Percentiles rank a stretch among this genome's conserved stretches.
Evolutionary conservation across 2,113 vertebrate species (phyloP).

Genomic region (Sitta europaea): DNA sequence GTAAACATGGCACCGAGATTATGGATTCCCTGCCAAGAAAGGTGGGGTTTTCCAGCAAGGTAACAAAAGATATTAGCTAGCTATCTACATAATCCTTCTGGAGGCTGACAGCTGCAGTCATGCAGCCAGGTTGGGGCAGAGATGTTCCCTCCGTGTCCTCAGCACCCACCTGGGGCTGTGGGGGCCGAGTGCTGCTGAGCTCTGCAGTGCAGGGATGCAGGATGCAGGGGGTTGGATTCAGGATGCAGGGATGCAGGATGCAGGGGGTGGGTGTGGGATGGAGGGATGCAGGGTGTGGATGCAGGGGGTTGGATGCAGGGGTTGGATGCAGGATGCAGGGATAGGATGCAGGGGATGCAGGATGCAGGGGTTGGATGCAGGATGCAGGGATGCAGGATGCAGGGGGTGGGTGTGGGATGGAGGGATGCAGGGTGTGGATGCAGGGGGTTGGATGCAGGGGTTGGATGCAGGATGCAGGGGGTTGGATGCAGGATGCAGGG

Average conservation of each 20-base stretch:
- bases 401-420: no score
- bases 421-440: background rate
- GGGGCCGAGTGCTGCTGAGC: accelerated
- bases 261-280: no score
- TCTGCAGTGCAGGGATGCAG: background rate
- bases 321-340: background rate
- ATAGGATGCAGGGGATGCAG: no score
- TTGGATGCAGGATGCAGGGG: background rate
- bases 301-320: background rate
- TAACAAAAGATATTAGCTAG: background rate
- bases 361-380: background rate
- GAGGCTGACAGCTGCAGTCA: background rate
- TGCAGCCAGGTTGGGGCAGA: background rate
- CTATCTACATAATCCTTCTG: background rate
- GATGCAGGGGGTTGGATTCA: background rate
- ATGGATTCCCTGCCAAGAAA: conserved; percentile 23
- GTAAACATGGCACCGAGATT: conserved; percentile 1
- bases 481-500: background rate
- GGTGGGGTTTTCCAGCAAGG: conserved; percentile 45
- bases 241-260: background rate
- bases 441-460: background rate
- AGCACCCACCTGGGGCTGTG: background rate
- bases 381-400: background rate
- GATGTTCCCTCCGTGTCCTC: background rate
- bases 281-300: background rate